Evolutionary conservation across 2,113 vertebrate species (phyloP).

Genomic region (Piaya cayana): DNA sequence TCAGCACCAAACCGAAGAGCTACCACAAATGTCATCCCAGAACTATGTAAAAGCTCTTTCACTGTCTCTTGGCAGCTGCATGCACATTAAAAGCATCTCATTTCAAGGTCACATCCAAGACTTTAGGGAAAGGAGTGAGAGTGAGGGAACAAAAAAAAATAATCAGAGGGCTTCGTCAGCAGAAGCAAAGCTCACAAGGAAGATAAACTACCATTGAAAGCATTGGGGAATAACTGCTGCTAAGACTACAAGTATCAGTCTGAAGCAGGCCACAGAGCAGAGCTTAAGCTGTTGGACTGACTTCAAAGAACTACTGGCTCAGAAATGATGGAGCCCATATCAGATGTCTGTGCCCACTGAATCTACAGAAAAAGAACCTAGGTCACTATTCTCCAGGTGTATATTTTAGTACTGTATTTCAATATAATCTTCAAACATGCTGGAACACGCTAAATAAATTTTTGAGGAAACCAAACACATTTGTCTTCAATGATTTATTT

Average conservation of each 20-base stretch:
- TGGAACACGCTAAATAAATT: not conserved
- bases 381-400: not conserved
- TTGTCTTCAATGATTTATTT: not conserved
- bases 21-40: not conserved
- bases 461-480: not conserved
- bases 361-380: not conserved
- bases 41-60: not conserved
- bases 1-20: not conserved
- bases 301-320: not conserved
- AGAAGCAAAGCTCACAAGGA: not conserved
- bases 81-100: not conserved
- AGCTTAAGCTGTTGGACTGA: not conserved
- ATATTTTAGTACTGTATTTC: not conserved
- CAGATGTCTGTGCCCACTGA: fast-evolving
- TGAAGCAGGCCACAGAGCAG: not conserved
- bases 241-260: not conserved
- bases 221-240: not conserved
- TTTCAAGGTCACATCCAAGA: not conserved
- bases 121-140: not conserved
- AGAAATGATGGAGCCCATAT: not conserved
- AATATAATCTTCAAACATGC: not conserved
- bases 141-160: not conserved
- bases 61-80: not conserved
- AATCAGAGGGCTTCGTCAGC: not conserved
- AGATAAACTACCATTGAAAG: not conserved